These are phyloP conservation scores for Eueremaeus valkanovi DNA, from an alignment of 2,888 invertebrate genomes.

Conservation along the genomic window DNA sequence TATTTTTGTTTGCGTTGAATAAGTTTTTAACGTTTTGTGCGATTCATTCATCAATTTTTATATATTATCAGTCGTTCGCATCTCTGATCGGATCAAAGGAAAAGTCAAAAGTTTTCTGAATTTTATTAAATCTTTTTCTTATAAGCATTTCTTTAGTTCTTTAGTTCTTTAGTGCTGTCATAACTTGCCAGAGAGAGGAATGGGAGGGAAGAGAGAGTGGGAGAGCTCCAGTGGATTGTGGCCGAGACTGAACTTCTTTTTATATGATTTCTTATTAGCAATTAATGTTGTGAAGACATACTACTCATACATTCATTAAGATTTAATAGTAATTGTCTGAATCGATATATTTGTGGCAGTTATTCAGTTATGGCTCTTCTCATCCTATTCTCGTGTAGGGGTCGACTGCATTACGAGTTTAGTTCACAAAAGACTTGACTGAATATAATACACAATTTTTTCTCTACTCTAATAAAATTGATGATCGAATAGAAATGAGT, in stretches of 20 bases:
- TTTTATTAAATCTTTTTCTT: not conserved
- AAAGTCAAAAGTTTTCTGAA: not conserved
- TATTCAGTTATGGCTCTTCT: not conserved
- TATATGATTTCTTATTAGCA: slow-evolving; percentile 17
- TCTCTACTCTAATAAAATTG: slow-evolving; percentile 8
- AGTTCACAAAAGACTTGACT: not conserved
- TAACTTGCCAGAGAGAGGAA: not conserved
- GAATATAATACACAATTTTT: not conserved
- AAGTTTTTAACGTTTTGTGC: not conserved
- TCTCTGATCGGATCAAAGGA: not conserved
- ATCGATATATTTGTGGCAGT: slow-evolving; percentile 11
- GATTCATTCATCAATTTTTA: not conserved
- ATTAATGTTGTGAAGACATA: slow-evolving; percentile 10
- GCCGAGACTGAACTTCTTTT: not conserved
- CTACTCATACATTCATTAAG: slow-evolving; percentile 26
- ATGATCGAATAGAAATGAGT: slow-evolving; percentile 19
- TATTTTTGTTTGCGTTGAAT: not conserved
- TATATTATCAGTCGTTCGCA: not conserved
- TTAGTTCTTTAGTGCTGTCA: not conserved
- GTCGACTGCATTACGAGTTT: not conserved
- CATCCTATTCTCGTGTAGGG: not conserved
- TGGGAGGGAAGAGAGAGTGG: not conserved
- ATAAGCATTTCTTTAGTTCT: not conserved
- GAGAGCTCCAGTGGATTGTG: not conserved
- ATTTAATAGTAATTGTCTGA: slow-evolving; percentile 1